Conservation (phyloP, 2,888 invertebrate genomes). For the Agriopis marginaria region DNA sequence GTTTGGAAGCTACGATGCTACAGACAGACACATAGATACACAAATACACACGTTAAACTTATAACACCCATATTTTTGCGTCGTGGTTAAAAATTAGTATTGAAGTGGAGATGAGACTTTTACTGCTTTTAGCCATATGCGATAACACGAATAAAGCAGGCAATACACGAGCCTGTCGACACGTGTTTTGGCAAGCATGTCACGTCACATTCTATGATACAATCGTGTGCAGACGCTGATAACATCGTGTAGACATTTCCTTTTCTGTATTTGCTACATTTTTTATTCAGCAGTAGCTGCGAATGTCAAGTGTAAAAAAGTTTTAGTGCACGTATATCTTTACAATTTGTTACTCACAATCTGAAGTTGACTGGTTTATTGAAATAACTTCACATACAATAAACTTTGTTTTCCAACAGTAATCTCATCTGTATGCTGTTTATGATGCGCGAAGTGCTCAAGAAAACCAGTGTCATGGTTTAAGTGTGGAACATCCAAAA, state of each 20-base stretch:
- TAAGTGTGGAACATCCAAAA: constrained; percentile 14
- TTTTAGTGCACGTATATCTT: constrained; percentile 20
- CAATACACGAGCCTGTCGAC: constrained; percentile 39
- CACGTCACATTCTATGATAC: constrained; percentile 41
- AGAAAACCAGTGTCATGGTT: background rate
- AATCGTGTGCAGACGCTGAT: constrained; percentile 40
- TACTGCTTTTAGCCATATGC: constrained; percentile 9
- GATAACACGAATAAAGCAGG: constrained; percentile 32
- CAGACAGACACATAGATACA: no score
- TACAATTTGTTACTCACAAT: constrained; percentile 7
- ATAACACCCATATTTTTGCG: no score
- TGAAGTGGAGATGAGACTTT: background rate
- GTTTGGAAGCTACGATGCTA: no score
- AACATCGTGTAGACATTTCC: constrained; percentile 30
- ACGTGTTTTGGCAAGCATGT: constrained; percentile 44
- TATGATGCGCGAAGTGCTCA: constrained; percentile 8
- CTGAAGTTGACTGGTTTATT: constrained; percentile 2
- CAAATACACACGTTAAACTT: no score
- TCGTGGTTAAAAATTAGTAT: no score
- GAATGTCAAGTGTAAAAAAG: constrained; percentile 21
- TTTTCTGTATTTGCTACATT: constrained; percentile 27
- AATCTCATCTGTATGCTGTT: constrained; percentile 21
- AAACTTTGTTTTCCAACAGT: background rate
- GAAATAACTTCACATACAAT: constrained; percentile 5
- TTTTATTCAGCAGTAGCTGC: constrained; percentile 33